Evolutionary conservation across 2,888 invertebrate genomes (phyloP).

Genomic region (Himalopsyche kuldschensis): DNA sequence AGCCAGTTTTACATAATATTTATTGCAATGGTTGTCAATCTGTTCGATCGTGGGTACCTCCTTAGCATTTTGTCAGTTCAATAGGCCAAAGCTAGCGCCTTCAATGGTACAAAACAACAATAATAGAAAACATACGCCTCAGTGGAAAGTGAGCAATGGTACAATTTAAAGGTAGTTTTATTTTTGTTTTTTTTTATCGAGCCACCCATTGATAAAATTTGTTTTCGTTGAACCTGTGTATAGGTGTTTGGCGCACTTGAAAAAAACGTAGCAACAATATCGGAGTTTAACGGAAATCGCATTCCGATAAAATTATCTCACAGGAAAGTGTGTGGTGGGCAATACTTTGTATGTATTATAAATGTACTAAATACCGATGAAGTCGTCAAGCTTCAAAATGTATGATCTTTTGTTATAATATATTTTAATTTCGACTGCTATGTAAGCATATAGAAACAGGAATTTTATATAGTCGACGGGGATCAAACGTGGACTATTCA

Average conservation of each 20-base stretch:
- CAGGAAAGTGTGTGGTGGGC: slow-evolving; percentile 24
- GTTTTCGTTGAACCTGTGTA: slow-evolving; percentile 9
- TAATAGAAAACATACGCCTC: neutral
- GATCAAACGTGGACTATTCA: too few relatives aligned
- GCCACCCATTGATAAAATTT: neutral
- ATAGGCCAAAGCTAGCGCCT: slow-evolving; percentile 27
- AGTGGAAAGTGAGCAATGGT: slow-evolving; percentile 28
- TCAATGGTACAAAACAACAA: slow-evolving; percentile 8
- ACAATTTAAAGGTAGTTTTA: neutral
- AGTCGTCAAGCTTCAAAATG: too few relatives aligned
- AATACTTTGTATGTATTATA: neutral
- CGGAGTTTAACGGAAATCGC: slow-evolving; percentile 34
- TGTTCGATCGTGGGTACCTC: neutral
- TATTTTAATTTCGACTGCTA: too few relatives aligned
- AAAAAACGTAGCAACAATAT: slow-evolving; percentile 13
- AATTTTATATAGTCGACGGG: too few relatives aligned
- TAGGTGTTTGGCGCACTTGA: slow-evolving; percentile 21
- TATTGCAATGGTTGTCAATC: neutral
- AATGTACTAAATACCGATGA: neutral
- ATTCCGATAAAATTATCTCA: slow-evolving; percentile 37
- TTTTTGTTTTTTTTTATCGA: neutral
- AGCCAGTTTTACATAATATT: too few relatives aligned
- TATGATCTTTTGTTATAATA: too few relatives aligned
- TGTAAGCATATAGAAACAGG: too few relatives aligned
- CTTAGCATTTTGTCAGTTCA: neutral